Evolutionary conservation across 2,113 vertebrate genomes (phyloP).

Genomic region (Formicarius rufipectus): DNA sequence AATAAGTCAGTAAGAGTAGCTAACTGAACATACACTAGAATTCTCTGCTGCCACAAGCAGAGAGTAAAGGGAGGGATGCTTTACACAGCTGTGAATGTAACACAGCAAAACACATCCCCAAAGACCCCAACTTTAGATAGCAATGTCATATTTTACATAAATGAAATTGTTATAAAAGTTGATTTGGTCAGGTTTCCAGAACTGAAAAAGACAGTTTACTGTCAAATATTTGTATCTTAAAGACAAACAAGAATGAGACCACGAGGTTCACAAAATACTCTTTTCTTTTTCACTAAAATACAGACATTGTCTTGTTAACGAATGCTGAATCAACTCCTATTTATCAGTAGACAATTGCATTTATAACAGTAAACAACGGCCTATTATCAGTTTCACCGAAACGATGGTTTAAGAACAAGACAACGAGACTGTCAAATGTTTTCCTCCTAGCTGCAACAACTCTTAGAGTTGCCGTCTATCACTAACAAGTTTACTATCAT

Average conservation of each 20-base stretch:
- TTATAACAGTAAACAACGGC: not conserved
- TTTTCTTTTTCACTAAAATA: slow-evolving; percentile 14
- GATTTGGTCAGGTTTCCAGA: not conserved
- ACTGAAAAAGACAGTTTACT: not conserved
- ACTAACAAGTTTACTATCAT: not conserved
- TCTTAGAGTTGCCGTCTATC: not conserved
- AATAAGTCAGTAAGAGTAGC: not conserved
- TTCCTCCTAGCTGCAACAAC: not conserved
- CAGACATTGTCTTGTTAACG: slow-evolving; percentile 25
- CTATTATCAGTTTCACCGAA: not conserved
- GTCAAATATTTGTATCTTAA: not conserved
- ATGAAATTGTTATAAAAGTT: not conserved
- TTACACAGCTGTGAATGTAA: not conserved
- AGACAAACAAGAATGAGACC: not conserved
- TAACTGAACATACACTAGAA: not conserved
- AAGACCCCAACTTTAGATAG: not conserved
- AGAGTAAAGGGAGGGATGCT: not conserved
- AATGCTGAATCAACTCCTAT: slow-evolving; percentile 38
- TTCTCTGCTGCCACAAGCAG: not conserved
- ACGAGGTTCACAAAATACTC: not conserved
- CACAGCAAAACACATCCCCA: not conserved
- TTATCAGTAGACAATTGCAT: slow-evolving; percentile 11
- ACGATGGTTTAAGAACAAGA: not conserved
- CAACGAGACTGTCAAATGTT: not conserved
- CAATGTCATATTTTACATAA: not conserved